These are phyloP conservation scores for Caenorhabditis tropicalis DNA, from an alignment of 1,140 invertebrate species.

Conservation along the genomic window DNA sequence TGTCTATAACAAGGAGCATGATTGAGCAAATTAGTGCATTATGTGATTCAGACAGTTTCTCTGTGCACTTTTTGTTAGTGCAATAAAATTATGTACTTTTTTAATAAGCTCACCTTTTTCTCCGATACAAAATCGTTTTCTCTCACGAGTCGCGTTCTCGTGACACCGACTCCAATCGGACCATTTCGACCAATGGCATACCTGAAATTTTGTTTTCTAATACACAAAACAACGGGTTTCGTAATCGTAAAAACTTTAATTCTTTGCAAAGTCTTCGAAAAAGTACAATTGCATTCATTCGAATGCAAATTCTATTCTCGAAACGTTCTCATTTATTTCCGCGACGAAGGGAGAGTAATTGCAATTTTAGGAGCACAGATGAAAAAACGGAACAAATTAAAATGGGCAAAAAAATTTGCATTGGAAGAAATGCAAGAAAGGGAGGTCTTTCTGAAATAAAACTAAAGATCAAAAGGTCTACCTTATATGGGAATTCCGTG, in stretches of 20 bases:
- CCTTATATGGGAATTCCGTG: constrained; percentile 38
- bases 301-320: background rate
- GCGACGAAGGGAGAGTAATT: background rate
- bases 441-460: background rate
- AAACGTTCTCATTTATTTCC: background rate
- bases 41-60: background rate
- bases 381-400: background rate
- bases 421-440: background rate
- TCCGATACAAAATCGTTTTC: constrained; percentile 53
- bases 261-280: background rate
- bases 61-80: background rate
- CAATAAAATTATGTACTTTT: background rate
- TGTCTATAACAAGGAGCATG: background rate
- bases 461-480: background rate
- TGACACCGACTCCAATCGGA: constrained; percentile 54
- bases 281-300: background rate
- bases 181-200: constrained; percentile 54
- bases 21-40: background rate
- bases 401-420: background rate
- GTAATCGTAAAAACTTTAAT: background rate
- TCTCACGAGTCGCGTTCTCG: constrained; percentile 24
- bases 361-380: background rate
- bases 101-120: constrained; percentile 34
- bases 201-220: background rate
- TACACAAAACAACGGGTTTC: background rate